Conservation (phyloP, 1,140 invertebrate species). For the Neodiprion fabricii region DNA sequence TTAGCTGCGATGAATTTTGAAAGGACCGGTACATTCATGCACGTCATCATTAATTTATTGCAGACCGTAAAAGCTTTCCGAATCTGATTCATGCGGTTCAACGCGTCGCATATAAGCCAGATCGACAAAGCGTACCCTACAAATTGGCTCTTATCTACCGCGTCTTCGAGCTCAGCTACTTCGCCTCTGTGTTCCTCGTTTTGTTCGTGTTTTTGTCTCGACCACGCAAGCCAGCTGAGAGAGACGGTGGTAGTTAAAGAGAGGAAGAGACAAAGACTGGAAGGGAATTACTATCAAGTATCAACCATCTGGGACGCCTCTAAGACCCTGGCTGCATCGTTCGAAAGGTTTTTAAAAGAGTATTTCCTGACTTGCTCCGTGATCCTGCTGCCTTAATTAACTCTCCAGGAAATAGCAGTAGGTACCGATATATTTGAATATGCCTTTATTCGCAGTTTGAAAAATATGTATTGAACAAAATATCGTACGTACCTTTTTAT, state of each 20-base stretch:
- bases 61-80: no score
- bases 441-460: no score
- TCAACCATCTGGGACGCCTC: constrained; percentile 5
- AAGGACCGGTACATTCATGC: no score
- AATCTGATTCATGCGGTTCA: neutral
- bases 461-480: no score
- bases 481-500: no score
- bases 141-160: constrained; percentile 1
- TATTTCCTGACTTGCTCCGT: neutral
- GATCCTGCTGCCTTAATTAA: constrained; percentile 2
- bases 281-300: neutral
- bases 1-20: no score
- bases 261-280: neutral
- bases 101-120: constrained; percentile 4
- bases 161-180: neutral
- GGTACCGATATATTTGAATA: no score
- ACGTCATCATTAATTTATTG: no score
- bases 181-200: neutral
- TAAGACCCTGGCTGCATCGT: neutral
- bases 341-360: neutral
- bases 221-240: no score
- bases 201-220: neutral
- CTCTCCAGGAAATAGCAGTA: neutral
- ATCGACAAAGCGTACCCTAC: constrained; percentile 4
- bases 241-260: neutral